phyloP scores from a whole-genome alignment of 2,113 vertebrate species.

The Motacilla alba region DNA sequence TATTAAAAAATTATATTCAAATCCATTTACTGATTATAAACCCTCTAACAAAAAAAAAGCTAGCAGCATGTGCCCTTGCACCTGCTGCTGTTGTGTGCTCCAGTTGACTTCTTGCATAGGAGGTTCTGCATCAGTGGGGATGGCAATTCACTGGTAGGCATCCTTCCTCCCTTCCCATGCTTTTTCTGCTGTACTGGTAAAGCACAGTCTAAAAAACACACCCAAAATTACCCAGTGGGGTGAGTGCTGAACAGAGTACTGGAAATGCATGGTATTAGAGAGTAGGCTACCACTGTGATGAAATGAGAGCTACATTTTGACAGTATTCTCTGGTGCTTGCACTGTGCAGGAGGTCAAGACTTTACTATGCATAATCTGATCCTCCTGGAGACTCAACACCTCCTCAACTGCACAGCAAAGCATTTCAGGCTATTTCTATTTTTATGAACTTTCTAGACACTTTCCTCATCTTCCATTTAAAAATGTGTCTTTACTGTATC shows the following conservation, averaged over 20 bases:
- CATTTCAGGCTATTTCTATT: background rate
- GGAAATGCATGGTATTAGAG: constrained; percentile 2
- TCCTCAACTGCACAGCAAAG: background rate
- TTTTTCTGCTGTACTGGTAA: background rate
- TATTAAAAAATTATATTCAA: constrained; percentile 26
- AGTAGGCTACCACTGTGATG: background rate
- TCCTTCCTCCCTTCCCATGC: background rate
- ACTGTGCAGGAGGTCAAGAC: background rate
- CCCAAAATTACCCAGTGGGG: background rate
- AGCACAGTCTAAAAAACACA: background rate
- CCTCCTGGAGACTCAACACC: background rate
- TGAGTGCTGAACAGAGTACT: background rate
- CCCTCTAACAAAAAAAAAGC: background rate
- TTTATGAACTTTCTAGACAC: background rate
- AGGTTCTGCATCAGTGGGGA: constrained; percentile 22
- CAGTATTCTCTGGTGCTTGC: background rate
- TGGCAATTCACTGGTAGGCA: background rate
- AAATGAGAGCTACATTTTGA: background rate
- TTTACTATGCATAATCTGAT: background rate
- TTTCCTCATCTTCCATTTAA: background rate
- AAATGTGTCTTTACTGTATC: background rate
- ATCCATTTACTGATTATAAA: constrained; percentile 52
- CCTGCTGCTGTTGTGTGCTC: constrained; percentile 45
- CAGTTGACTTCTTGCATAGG: constrained; percentile 15
- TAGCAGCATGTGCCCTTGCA: constrained; percentile 22